Base-by-base conservation (phyloP, 2,888 invertebrate species). In the Arge pagana region DNA sequence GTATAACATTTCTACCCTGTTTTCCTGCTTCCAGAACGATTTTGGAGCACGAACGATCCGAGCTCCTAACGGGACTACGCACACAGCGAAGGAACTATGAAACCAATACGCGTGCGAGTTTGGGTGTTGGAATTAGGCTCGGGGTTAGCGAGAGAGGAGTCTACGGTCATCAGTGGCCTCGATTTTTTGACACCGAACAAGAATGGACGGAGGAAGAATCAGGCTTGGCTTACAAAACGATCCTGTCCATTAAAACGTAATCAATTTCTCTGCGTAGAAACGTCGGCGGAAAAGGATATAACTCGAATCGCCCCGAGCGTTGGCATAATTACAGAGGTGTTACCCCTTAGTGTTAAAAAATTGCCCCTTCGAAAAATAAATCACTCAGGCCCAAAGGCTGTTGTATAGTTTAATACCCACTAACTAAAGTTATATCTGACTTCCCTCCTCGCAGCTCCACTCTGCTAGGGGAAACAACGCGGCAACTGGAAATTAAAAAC, bases 301-400 rank as follows among this genome's bases (percentile, higher is more conserved):
- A 33, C 45, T 4, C 37, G 10, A 15, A 21, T 23, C 30, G 33
- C 45, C 33, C 23, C 23, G 21, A 45, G 45, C 33, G 35, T 35
- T 23, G 24, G 33, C 35, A 45, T 45, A 45, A 45, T 45, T 45
- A 45, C 45, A 45, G 45, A 45, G 45, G 45, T 45, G 45, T 45
- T 45, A 45, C 45, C 45, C 45, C 45, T 45, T 23, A 45, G 45
- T 45, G 45, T 45, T 45, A 45, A 45, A 35, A 45, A 45, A 45
- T 45, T 45, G 35, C 45, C 45, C 45, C 23, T 45, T 45, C 33
- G 35, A 45, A 45, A 45, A 45, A 45, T 45, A 45, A 45, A 45
- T 45, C 45, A 45, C 45, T 45, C 35, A 33, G 31, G 33, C 45
- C 45, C 33, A 45, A 31, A 35, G 45, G 45, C 45, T 31, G 45